These are phyloP conservation scores for Acanthopleura granulata DNA, from an alignment of 2,888 invertebrate genomes.

Conservation along the genomic window DNA sequence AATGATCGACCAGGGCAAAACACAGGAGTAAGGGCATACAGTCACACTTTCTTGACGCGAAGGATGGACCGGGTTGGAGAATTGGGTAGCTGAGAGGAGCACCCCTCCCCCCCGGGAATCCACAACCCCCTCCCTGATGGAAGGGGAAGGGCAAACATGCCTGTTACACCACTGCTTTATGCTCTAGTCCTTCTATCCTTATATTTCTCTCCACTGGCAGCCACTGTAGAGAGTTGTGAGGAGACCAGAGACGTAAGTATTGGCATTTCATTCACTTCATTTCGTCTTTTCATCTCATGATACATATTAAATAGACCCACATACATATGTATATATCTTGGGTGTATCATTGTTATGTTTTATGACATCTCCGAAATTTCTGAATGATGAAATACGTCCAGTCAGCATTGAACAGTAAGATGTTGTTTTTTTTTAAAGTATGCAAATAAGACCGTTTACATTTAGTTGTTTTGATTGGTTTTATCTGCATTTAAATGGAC, in stretches of 20 bases:
- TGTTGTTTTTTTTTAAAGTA: conserved; percentile 9
- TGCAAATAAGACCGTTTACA: background rate
- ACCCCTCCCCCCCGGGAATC: background rate
- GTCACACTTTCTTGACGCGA: background rate
- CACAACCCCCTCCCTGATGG: background rate
- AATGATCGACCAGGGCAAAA: background rate
- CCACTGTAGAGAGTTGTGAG: background rate
- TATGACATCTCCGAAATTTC: too few relatives aligned
- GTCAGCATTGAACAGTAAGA: background rate
- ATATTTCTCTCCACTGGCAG: background rate
- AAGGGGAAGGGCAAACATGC: conserved; percentile 10
- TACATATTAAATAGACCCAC: background rate
- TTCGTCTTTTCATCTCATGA: background rate
- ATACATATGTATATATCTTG: background rate
- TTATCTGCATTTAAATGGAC: too few relatives aligned
- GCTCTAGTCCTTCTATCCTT: background rate
- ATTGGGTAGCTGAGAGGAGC: background rate
- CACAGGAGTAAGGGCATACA: background rate
- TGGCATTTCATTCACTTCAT: background rate
- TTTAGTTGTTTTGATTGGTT: too few relatives aligned
- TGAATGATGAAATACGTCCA: background rate
- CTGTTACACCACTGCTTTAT: background rate
- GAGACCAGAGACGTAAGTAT: conserved; percentile 5
- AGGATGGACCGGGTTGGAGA: background rate
- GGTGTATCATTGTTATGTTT: too few relatives aligned